Evolutionary conservation across 2,888 invertebrate genomes (phyloP), one percentile per base, ranked within the genome.

Genomic region (Athalia cordata): DNA sequence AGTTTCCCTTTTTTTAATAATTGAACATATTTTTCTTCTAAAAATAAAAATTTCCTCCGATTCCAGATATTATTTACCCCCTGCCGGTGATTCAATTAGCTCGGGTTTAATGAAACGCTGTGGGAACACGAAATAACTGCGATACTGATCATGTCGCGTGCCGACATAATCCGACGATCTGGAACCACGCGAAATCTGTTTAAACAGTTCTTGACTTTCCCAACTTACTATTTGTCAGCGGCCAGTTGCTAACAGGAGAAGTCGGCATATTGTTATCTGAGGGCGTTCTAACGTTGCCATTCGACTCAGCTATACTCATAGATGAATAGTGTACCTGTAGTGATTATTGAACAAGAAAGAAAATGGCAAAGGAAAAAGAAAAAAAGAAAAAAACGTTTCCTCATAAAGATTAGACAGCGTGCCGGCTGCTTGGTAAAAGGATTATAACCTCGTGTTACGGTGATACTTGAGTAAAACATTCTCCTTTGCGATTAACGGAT

Each of bases 391-490:
- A 29, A 29, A 29, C 29, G 0, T 55, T 68, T 68, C 43, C 11
- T 3, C n/a, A 43, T 50, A 43, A 29, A 52, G 29, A 15, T 50
- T 11, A 68, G 47, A 55, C 15, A 13, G 55, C 52, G 29, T 43
- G 50, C 29, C 11, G 3, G 1, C 55, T 68, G 5, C 55, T 52
- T 29, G 29, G 29, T 29, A 29, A 29, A 29, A 29, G 29, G 29
- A 29, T 29, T 29, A 29, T 29, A 29, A 68, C 55, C 47, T 49
- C 47, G 50, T 55, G 68, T 68, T 68, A 68, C 68, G 55, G 50
- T 68, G 68, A 68, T 68, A 68, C 68, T 68, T 68, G 68, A 68
- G 68, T 68, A 68, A 68, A 68, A 68, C 29, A 55, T 68, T 68
- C 29, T 55, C 68, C 55, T 66, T 11, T 50, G 52, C 68, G 52